phyloP scores from a whole-genome alignment of 2,888 invertebrate genomes.

The Eupelmus urozonus region DNA sequence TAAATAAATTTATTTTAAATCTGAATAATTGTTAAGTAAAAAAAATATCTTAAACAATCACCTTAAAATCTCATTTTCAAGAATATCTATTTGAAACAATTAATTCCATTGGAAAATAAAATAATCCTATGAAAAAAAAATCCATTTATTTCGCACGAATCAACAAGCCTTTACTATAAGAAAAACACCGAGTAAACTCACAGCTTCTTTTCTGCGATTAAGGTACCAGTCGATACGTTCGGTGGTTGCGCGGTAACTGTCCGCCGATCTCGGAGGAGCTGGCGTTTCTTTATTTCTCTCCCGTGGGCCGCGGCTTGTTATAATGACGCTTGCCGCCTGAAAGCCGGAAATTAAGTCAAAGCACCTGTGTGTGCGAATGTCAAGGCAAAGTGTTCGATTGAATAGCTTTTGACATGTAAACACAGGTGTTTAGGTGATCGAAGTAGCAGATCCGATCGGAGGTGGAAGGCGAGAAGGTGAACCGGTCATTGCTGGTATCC shows the following conservation, averaged over 20 bases:
- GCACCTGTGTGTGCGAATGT: conserved; percentile 57
- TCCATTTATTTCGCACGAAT: no score
- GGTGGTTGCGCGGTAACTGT: conserved; percentile 50
- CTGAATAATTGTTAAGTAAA: no score
- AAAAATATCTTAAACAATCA: no score
- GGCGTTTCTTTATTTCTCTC: conserved; percentile 41
- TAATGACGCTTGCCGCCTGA: conserved; percentile 10
- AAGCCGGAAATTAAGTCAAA: conserved; percentile 49
- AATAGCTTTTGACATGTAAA: conserved; percentile 19
- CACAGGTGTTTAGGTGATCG: not conserved
- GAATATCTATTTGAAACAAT: no score
- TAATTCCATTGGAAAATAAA: no score
- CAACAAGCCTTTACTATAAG: no score
- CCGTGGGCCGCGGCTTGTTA: not conserved
- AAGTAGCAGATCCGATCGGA: not conserved
- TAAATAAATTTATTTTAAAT: no score
- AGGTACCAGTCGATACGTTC: conserved; percentile 21
- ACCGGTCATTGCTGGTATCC: conserved; percentile 16
- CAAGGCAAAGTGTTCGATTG: conserved; percentile 42
- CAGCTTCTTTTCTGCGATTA: conserved; percentile 38
- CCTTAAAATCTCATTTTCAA: no score
- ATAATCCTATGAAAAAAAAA: no score
- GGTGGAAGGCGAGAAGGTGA: conserved; percentile 22
- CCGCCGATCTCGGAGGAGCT: conserved; percentile 25
- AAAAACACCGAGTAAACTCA: no score